phyloP scores from a whole-genome alignment of 2,888 invertebrate species.

The Lasius platythorax region DNA sequence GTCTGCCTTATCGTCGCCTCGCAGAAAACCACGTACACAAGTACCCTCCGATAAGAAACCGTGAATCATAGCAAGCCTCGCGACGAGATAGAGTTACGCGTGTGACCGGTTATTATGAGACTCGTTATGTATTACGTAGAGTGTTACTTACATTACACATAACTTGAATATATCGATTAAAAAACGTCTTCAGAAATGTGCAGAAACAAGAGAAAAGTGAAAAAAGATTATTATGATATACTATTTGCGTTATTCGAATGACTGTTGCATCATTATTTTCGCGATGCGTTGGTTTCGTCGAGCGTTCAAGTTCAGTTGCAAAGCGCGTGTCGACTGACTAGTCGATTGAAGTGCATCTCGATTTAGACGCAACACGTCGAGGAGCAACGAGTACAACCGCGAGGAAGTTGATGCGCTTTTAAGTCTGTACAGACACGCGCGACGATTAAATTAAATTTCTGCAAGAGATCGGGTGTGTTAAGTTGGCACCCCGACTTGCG shows the following conservation, averaged over 20 bases:
- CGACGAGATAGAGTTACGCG: slow-evolving; percentile 67
- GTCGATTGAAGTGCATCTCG: slow-evolving; percentile 73
- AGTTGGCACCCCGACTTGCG: too few relatives aligned
- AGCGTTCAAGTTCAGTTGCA: slow-evolving; percentile 44
- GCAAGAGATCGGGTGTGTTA: too few relatives aligned
- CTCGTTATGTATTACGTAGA: slow-evolving; percentile 24
- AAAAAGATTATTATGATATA: neutral
- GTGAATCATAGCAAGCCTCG: slow-evolving; percentile 67
- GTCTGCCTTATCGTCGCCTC: slow-evolving; percentile 60
- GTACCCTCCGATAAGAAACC: slow-evolving; percentile 62
- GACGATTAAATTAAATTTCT: slow-evolving; percentile 66
- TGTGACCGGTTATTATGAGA: slow-evolving; percentile 26
- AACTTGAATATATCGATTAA: neutral
- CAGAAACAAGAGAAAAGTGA: neutral
- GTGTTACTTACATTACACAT: slow-evolving; percentile 18
- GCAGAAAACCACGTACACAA: slow-evolving; percentile 65
- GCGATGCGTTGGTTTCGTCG: neutral
- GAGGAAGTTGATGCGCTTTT: slow-evolving; percentile 64
- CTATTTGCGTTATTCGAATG: neutral
- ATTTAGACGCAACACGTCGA: slow-evolving; percentile 67
- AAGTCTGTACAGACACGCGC: slow-evolving; percentile 56
- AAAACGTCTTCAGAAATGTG: neutral
- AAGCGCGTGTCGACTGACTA: slow-evolving; percentile 9
- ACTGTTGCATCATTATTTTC: neutral
- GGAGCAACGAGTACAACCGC: slow-evolving; percentile 67